Evolutionary conservation across 2,888 invertebrate genomes (phyloP).

Genomic region (Cynaeus angustus): DNA sequence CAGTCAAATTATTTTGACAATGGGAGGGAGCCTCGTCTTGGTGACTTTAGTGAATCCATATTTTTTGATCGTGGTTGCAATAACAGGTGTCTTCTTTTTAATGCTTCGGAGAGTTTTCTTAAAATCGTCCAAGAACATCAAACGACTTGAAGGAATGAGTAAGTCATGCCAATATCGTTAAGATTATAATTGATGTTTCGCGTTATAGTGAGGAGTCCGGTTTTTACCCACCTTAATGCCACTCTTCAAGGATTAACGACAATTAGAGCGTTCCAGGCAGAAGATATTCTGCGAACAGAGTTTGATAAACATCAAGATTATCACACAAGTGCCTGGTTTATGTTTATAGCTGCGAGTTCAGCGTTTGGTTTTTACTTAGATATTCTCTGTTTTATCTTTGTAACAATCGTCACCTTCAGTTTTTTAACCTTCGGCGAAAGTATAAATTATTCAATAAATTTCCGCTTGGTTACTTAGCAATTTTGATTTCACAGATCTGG

Average conservation of each 20-base stretch:
- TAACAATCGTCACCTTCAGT: conserved; percentile 78
- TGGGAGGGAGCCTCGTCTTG: conserved; percentile 74
- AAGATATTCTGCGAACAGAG: conserved; percentile 76
- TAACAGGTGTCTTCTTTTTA: conserved; percentile 78
- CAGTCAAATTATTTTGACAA: conserved; percentile 71
- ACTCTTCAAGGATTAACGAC: conserved; percentile 87
- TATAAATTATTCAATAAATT: conserved; percentile 52
- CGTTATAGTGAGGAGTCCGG: conserved; percentile 85
- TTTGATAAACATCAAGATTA: conserved; percentile 76
- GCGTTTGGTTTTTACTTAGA: conserved; percentile 81
- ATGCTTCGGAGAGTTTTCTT: conserved; percentile 79
- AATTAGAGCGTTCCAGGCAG: conserved; percentile 84
- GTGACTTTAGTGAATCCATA: conserved; percentile 74
- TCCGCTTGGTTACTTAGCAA: conserved; percentile 1
- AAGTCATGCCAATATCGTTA: conserved; percentile 64
- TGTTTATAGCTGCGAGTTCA: conserved; percentile 78
- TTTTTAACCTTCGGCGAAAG: conserved; percentile 73
- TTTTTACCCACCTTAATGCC: conserved; percentile 87
- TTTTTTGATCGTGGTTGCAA: conserved; percentile 71
- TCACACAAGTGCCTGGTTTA: conserved; percentile 80
- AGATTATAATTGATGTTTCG: not conserved
- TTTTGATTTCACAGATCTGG: conserved; percentile 53
- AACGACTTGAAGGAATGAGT: conserved; percentile 80
- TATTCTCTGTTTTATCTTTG: conserved; percentile 78
- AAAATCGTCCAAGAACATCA: conserved; percentile 81